A percentile compares a stretch with the other conserved stretches of the same genome.
Conservation (phyloP, 2,113 vertebrate species). For the Pelodiscus sinensis region DNA sequence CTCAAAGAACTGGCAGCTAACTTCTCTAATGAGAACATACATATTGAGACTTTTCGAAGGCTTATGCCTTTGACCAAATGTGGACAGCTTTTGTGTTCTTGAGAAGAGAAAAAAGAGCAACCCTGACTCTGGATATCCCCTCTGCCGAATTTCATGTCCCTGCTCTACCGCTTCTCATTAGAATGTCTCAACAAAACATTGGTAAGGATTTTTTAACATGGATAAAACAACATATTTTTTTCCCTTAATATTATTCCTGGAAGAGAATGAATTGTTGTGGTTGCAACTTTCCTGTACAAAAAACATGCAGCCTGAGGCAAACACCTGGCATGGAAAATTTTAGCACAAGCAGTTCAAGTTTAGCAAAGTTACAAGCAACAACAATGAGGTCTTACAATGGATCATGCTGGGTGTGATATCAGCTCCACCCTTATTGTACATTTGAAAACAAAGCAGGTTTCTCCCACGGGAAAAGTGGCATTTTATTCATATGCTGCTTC, state of each 20-base stretch:
- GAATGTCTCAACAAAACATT: neutral
- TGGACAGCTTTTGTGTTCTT: neutral
- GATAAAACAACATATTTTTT: constrained; percentile 1
- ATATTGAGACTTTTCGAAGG: neutral
- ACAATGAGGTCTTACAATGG: neutral
- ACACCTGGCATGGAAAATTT: constrained; percentile 30
- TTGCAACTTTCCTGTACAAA: neutral
- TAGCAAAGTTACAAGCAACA: neutral
- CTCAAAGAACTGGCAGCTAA: neutral
- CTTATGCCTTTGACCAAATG: neutral
- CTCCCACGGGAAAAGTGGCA: neutral
- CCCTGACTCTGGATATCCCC: neutral
- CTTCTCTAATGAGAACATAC: neutral
- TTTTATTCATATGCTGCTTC: neutral
- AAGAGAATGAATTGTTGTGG: constrained; percentile 39
- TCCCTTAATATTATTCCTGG: neutral
- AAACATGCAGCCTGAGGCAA: neutral
- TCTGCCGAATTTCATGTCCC: neutral
- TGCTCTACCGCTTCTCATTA: neutral
- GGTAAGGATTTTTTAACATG: neutral
- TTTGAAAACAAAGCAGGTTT: neutral
- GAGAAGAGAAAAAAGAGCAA: neutral
- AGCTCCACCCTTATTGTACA: neutral
- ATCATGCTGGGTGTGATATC: neutral
- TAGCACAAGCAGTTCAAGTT: neutral